Evolutionary conservation across 1,140 invertebrate genomes (phyloP).

Genomic region (Wiebesia pumilae): DNA sequence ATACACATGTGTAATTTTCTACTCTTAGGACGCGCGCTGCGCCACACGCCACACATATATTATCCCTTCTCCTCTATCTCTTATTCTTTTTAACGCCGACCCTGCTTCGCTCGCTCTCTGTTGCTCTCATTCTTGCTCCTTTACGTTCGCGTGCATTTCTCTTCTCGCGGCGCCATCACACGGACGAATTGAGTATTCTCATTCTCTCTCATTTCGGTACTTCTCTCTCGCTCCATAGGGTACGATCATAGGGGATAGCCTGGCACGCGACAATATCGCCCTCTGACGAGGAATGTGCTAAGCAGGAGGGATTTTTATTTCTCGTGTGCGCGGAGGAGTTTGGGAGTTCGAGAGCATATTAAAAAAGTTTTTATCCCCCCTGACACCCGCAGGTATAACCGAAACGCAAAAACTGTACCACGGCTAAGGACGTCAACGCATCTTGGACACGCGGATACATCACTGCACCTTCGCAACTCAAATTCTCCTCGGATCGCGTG

Average conservation of each 20-base stretch:
- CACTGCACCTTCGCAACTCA: background rate
- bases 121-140: background rate
- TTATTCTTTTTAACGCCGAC: no score
- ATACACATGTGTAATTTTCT: no score
- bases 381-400: background rate
- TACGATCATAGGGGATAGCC: background rate
- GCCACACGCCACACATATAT: background rate
- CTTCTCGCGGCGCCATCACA: background rate
- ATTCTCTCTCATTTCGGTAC: slow-evolving; percentile 17
- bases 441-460: slow-evolving; percentile 5
- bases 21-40: no score
- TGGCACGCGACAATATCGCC: slow-evolving; percentile 23
- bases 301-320: slow-evolving; percentile 70
- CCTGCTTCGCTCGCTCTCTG: background rate
- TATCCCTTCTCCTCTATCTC: background rate
- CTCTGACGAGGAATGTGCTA: slow-evolving; percentile 70
- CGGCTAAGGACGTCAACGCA: background rate
- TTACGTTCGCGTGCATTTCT: background rate
- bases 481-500: slow-evolving; percentile 61
- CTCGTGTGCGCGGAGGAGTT: slow-evolving; percentile 66
- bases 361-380: slow-evolving; percentile 30
- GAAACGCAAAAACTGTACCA: background rate
- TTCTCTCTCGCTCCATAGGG: slow-evolving; percentile 48
- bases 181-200: slow-evolving; percentile 28
- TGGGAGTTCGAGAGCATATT: slow-evolving; percentile 28